These are phyloP conservation scores for Pecten maximus DNA, from an alignment of 2,888 invertebrate species.

Conservation along the genomic window DNA sequence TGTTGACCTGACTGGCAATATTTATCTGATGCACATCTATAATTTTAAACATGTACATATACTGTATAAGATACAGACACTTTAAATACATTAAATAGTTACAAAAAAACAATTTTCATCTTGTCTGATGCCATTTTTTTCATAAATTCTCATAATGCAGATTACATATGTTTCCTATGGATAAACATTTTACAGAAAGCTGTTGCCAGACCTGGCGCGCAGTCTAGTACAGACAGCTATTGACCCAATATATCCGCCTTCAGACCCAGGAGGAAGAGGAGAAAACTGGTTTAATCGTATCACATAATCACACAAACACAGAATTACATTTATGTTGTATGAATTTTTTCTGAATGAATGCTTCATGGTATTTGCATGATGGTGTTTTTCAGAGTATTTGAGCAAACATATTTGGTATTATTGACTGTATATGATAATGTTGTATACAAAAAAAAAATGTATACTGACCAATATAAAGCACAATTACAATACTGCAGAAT, in stretches of 20 bases:
- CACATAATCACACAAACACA: background rate
- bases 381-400: background rate
- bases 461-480: too few species aligned
- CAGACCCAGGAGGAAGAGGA: conserved; percentile 52
- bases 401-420: background rate
- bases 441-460: too few species aligned
- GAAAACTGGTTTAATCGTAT: conserved; percentile 61
- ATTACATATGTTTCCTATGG: background rate
- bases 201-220: conserved; percentile 67
- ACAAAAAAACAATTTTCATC: too few species aligned
- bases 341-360: background rate
- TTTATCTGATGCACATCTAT: too few species aligned
- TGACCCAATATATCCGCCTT: conserved; percentile 71
- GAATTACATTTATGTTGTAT: background rate
- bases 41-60: too few species aligned
- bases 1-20: too few species aligned
- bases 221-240: conserved; percentile 69
- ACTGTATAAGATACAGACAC: too few species aligned
- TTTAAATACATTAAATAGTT: too few species aligned
- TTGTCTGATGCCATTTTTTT: too few species aligned
- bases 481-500: too few species aligned
- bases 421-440: too few species aligned
- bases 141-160: too few species aligned
- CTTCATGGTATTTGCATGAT: background rate
- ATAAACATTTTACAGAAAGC: conserved; percentile 61